Evolutionary conservation across 2,797 vertebrate genomes (phyloP), one percentile per base, ranked within the genome.

Genomic region (Pseudochromis fuscus): DNA sequence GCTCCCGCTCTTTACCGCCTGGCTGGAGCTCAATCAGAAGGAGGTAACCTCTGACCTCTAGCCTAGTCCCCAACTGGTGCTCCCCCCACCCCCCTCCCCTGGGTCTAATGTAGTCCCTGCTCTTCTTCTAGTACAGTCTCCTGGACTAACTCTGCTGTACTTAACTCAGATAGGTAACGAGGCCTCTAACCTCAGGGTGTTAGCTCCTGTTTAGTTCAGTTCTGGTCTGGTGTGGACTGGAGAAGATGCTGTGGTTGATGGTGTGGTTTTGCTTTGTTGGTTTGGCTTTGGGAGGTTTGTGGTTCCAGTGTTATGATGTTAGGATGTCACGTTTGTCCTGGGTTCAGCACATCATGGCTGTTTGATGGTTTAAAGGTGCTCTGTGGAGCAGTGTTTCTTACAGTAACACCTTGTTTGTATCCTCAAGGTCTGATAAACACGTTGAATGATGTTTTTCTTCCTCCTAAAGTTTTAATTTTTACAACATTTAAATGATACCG

Each of bases 1-100:
- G 74, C 87, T 95, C 89, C 92, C 93, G 57, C 89, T 95, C 89
- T 95, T 91, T 93, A 95, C 92, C 61, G 93, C 93, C 91, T 95
- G 94, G 94, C 92, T 95, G 94, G 93, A 95, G 91, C 93, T 94
- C 90, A 83, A 89, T 90, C 93, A 93, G 86, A 95, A 94, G 91
- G 93, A 95, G 94, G 94, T 95, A 95, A 93, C 83, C 87, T 84
- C 79, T 82, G 85, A 90, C 90, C 89, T 89, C 88, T 92, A 92
- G 93, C 72, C 88, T 91, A 91, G 88, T 87, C 68, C 60, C 79
- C 82, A 2, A 77, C 80, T 85, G 89, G 90, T 91, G 82, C 49
- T 77, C 65, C 31, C 50, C 2, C 6, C 53, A 37, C 5, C 37
- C 51, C 40, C 8, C 68, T 9, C 49, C 5, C 42, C 28, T 42